Conservation (phyloP, 2,113 vertebrate genomes). For the Rousettus leschenaultii region DNA sequence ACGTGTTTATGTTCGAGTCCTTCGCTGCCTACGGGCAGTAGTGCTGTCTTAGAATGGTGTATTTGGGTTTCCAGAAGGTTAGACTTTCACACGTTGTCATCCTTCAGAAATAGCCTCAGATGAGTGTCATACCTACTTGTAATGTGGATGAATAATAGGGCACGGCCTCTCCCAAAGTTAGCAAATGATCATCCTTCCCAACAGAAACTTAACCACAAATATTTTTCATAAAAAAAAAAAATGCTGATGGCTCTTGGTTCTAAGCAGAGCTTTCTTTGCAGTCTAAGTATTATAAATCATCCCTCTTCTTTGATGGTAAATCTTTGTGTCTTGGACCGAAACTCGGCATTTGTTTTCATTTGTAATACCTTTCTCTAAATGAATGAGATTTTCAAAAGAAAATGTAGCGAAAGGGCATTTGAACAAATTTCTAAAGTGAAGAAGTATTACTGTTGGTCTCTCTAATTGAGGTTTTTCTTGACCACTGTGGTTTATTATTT, state of each 20-base stretch:
- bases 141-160: not conserved
- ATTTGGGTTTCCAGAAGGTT: not conserved
- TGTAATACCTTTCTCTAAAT: not conserved
- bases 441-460: not conserved
- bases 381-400: conserved; percentile 34
- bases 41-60: not conserved
- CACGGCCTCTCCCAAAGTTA: not conserved
- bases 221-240: not conserved
- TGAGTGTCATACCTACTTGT: not conserved
- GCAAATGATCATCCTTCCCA: not conserved
- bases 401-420: not conserved
- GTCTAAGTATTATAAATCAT: not conserved
- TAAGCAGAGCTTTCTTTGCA: not conserved
- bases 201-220: not conserved
- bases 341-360: conserved; percentile 23
- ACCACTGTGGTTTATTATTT: conserved; percentile 4
- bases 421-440: conserved; percentile 40
- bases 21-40: not conserved
- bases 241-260: not conserved
- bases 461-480: not conserved
- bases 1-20: not conserved
- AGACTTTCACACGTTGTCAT: not conserved
- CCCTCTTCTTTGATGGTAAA: not conserved
- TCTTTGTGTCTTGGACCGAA: not conserved
- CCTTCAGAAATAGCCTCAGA: conserved; percentile 4